phyloP scores from a whole-genome alignment of 2,888 invertebrate species.

The Agonopterix heracliana region DNA sequence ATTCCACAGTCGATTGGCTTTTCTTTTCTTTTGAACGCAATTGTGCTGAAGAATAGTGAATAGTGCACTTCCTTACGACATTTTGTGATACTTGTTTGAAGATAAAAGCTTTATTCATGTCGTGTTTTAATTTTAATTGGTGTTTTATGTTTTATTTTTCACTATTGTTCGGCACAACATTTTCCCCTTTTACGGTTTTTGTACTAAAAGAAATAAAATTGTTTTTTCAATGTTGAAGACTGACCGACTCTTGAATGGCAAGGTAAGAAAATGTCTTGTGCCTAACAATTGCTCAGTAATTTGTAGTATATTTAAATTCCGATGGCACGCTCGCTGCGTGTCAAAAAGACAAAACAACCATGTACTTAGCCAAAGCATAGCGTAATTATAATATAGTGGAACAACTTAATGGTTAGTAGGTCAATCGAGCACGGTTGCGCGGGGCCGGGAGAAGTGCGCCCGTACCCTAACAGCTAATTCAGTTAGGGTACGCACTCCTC shows the following conservation, averaged over 20 bases:
- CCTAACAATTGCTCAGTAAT: conserved; percentile 50
- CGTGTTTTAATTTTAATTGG: conserved; percentile 22
- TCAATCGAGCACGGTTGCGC: too few species aligned
- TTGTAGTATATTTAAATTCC: too few species aligned
- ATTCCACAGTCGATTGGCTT: conserved; percentile 35
- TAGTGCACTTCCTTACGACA: conserved; percentile 68
- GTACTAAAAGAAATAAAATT: conserved; percentile 13
- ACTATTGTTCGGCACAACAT: conserved; percentile 89
- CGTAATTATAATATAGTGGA: too few species aligned
- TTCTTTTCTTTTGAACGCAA: conserved; percentile 40
- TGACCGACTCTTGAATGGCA: conserved; percentile 17
- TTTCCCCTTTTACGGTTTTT: conserved; percentile 23
- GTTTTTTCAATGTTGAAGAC: conserved; percentile 29
- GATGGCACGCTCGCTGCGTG: too few species aligned
- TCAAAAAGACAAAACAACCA: too few species aligned
- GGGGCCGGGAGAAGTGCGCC: too few species aligned
- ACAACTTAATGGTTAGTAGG: too few species aligned
- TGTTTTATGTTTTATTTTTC: conserved; percentile 74
- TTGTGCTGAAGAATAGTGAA: conserved; percentile 78
- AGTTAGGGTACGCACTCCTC: too few species aligned
- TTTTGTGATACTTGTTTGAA: conserved; percentile 29
- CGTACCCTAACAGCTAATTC: too few species aligned
- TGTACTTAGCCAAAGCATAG: too few species aligned
- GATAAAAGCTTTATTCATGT: conserved; percentile 9
- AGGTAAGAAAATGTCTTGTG: conserved; percentile 73